Evolutionary conservation across 2,113 vertebrate genomes (phyloP).

Genomic region (Aspidoscelis tigris): DNA sequence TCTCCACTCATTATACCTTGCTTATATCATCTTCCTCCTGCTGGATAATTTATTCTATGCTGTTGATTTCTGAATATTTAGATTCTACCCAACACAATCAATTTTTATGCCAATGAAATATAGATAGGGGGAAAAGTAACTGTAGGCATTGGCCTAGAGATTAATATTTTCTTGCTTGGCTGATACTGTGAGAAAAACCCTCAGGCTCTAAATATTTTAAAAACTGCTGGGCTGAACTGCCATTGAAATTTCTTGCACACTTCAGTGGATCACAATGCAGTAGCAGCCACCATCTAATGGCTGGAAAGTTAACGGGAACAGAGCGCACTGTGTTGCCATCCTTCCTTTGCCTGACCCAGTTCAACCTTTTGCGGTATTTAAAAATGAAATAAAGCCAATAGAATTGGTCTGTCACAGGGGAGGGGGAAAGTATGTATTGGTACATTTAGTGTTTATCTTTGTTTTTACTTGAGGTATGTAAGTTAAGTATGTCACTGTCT

Average conservation of each 20-base stretch:
- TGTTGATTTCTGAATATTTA: not conserved
- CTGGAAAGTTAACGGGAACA: no score
- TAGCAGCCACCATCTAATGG: not conserved
- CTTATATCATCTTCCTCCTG: not conserved
- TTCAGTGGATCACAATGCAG: not conserved
- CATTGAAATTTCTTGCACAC: not conserved
- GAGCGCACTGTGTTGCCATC: not conserved
- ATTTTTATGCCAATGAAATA: constrained; percentile 1
- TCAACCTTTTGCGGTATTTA: not conserved
- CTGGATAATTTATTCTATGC: not conserved
- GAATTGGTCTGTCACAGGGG: no score
- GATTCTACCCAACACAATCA: accelerated
- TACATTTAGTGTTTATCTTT: no score
- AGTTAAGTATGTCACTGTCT: no score
- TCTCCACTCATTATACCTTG: not conserved
- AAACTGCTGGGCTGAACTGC: not conserved
- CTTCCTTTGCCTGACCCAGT: not conserved
- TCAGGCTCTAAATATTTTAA: not conserved
- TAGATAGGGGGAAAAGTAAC: constrained; percentile 17
- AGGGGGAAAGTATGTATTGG: no score
- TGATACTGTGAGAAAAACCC: not conserved
- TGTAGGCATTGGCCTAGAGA: constrained; percentile 17
- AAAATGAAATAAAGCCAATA: no score
- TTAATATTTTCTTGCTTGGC: not conserved
- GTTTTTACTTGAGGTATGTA: no score